phyloP scores from a whole-genome alignment of 2,113 vertebrate species.

The Atlantisia rogersi region DNA sequence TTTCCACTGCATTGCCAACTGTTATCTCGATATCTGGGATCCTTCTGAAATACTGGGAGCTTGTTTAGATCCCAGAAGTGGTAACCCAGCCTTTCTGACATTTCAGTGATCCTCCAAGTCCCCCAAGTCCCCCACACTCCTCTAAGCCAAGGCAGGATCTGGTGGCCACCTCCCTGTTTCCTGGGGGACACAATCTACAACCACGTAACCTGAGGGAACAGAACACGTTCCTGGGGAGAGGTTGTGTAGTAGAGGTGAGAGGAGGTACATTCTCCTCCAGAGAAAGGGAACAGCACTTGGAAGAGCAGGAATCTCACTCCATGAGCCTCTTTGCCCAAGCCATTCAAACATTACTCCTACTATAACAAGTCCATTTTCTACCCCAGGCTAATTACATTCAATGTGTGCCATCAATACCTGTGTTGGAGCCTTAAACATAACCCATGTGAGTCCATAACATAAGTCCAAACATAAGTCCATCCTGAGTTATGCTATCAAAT shows the following conservation, averaged over 20 bases:
- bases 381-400: not conserved
- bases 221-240: not conserved
- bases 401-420: not conserved
- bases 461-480: not conserved
- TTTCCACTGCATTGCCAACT: not conserved
- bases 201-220: accelerated
- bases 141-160: not conserved
- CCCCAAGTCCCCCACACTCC: not conserved
- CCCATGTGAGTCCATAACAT: not conserved
- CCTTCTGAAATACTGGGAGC: not conserved
- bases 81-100: not conserved
- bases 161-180: not conserved
- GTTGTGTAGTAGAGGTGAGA: not conserved
- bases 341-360: not conserved
- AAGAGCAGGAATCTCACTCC: not conserved
- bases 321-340: not conserved
- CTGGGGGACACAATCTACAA: not conserved
- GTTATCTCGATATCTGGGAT: not conserved
- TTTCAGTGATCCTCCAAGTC: not conserved
- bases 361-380: not conserved
- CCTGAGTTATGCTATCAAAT: not conserved
- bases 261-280: not conserved
- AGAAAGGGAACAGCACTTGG: not conserved
- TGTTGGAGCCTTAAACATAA: not conserved
- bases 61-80: not conserved